Evolutionary conservation across 2,113 vertebrate genomes (phyloP).

Genomic region (Prunella fulvescens): DNA sequence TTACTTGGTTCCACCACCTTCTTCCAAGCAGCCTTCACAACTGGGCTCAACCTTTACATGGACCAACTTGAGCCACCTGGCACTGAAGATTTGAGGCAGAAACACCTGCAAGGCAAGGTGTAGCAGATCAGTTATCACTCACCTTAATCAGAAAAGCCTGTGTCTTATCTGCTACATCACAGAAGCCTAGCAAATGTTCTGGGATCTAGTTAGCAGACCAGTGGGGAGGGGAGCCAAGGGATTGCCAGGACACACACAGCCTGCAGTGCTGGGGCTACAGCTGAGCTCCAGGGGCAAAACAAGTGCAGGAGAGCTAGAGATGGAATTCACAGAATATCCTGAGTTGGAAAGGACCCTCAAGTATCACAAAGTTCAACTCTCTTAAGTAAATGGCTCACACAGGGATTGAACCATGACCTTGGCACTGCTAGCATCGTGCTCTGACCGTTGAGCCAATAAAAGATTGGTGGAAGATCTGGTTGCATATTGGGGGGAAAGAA

Average conservation of each 20-base stretch:
- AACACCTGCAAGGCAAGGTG: background rate
- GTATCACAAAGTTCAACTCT: background rate
- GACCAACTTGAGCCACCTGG: background rate
- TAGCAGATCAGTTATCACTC: background rate
- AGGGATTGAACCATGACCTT: background rate
- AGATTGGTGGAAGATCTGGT: background rate
- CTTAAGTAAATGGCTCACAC: background rate
- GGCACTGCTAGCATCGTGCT: background rate
- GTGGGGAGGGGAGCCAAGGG: background rate
- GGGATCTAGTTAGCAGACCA: background rate
- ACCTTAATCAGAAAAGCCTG: background rate
- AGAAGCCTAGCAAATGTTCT: background rate
- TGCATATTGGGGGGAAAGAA: background rate
- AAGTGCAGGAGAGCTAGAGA: background rate
- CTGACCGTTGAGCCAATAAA: background rate
- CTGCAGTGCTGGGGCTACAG: background rate
- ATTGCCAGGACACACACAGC: fast-evolving
- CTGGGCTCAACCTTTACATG: background rate
- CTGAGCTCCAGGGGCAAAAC: background rate
- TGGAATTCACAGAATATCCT: background rate
- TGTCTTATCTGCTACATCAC: background rate
- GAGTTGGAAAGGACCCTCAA: background rate
- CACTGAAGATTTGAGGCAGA: background rate
- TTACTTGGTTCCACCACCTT: background rate
- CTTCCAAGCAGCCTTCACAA: fast-evolving